phyloP scores from a whole-genome alignment of 35 echinoderm and acorn worm species.

The Ophiothrix spiculata region DNA sequence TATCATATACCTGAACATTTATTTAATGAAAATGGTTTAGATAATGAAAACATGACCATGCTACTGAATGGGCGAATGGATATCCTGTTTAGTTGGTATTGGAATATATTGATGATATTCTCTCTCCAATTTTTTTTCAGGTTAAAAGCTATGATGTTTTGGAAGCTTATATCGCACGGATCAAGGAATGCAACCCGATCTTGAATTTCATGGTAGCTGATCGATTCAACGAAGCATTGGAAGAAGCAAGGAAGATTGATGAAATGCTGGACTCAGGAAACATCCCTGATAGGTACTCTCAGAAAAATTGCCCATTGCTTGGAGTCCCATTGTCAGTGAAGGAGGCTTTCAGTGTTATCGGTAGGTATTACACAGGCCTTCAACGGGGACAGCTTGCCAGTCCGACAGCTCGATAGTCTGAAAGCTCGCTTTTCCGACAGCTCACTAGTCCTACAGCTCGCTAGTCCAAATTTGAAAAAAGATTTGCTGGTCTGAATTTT shows the following conservation, averaged over 20 bases:
- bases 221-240: conserved; percentile 66
- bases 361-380: too few relatives aligned
- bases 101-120: not conserved
- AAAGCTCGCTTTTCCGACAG: too few relatives aligned
- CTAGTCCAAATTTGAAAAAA: too few relatives aligned
- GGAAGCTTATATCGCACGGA: conserved; percentile 74
- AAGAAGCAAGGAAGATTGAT: conserved; percentile 76
- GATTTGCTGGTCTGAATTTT: too few relatives aligned
- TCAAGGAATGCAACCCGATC: conserved; percentile 69
- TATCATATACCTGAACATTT: too few relatives aligned
- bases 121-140: conserved; percentile 38
- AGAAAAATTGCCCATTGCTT: conserved; percentile 82
- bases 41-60: too few relatives aligned
- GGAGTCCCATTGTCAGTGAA: conserved; percentile 82
- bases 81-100: not conserved
- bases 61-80: too few relatives aligned
- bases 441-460: too few relatives aligned
- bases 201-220: conserved; percentile 72
- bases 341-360: conserved; percentile 78
- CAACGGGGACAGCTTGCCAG: not conserved
- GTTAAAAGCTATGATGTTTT: conserved; percentile 64
- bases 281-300: conserved; percentile 67
- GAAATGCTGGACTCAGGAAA: conserved; percentile 65
- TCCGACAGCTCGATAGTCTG: too few relatives aligned
- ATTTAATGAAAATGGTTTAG: too few relatives aligned